phyloP scores from a whole-genome alignment of 2,888 invertebrate species.

The Callinectes sapidus region DNA sequence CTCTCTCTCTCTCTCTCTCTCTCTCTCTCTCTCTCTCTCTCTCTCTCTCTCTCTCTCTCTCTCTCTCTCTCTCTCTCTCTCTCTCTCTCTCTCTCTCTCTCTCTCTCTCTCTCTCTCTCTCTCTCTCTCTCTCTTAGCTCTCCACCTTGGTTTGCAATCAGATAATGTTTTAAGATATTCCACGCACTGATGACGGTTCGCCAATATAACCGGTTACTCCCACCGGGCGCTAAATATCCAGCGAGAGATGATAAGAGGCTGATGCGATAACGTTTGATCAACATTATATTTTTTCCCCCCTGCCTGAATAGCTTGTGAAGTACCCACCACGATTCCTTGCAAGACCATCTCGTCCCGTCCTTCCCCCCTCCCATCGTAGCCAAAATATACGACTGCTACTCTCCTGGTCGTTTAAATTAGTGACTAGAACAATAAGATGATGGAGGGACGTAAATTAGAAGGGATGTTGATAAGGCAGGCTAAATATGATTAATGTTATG shows the following conservation, averaged over 20 bases:
- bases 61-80: not conserved
- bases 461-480: not conserved
- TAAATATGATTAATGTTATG: not conserved
- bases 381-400: not conserved
- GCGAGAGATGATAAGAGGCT: constrained; percentile 14
- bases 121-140: not conserved
- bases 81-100: not conserved
- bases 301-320: not conserved
- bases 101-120: not conserved
- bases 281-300: not conserved
- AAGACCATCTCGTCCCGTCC: not conserved
- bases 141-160: not conserved
- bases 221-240: constrained; percentile 5
- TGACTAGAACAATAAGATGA: not conserved
- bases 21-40: not conserved
- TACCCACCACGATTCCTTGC: not conserved
- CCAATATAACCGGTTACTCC: constrained; percentile 18
- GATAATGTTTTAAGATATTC: constrained; percentile 21
- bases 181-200: constrained; percentile 11
- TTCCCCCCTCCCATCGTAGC: not conserved
- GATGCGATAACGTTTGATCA: constrained; percentile 16
- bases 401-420: not conserved
- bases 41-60: not conserved
- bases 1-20: not conserved
- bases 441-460: not conserved